Evolutionary conservation across 2,797 vertebrate species (phyloP).

Genomic region (Perodicticus potto): DNA sequence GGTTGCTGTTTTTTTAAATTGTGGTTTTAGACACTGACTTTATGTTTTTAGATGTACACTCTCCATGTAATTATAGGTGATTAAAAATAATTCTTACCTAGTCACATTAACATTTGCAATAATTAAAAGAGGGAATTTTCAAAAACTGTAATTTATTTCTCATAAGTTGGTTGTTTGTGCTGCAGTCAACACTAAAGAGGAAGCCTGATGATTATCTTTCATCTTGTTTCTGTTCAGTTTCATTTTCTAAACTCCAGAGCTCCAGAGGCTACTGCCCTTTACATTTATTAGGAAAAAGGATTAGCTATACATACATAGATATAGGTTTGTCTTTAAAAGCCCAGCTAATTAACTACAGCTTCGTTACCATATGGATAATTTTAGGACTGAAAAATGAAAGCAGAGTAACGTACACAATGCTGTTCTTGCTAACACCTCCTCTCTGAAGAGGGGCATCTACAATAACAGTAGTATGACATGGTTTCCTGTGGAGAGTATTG

Average conservation of each 20-base stretch:
- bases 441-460: not conserved
- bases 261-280: not conserved
- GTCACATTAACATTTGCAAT: slow-evolving; percentile 61
- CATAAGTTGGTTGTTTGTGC: slow-evolving; percentile 61
- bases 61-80: slow-evolving; percentile 62
- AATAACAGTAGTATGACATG: not conserved
- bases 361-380: slow-evolving; percentile 21
- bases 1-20: not conserved
- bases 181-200: slow-evolving; percentile 61
- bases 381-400: not conserved
- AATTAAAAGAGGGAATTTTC: slow-evolving; percentile 67
- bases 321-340: slow-evolving; percentile 37
- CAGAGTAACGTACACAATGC: not conserved
- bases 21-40: slow-evolving; percentile 51
- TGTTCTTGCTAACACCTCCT: slow-evolving; percentile 4
- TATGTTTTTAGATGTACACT: slow-evolving; percentile 56
- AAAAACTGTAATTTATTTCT: slow-evolving; percentile 69
- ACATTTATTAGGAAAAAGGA: slow-evolving; percentile 62
- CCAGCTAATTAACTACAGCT: not conserved
- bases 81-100: slow-evolving; percentile 76
- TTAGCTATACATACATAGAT: not conserved
- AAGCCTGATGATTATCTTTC: slow-evolving; percentile 63
- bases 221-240: slow-evolving; percentile 76
- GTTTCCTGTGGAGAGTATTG: not conserved
- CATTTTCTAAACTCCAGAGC: slow-evolving; percentile 74